These are phyloP conservation scores for Palythoa heliodiscus DNA, from an alignment of 92 coral and sea anemone genomes.

Conservation along the genomic window DNA sequence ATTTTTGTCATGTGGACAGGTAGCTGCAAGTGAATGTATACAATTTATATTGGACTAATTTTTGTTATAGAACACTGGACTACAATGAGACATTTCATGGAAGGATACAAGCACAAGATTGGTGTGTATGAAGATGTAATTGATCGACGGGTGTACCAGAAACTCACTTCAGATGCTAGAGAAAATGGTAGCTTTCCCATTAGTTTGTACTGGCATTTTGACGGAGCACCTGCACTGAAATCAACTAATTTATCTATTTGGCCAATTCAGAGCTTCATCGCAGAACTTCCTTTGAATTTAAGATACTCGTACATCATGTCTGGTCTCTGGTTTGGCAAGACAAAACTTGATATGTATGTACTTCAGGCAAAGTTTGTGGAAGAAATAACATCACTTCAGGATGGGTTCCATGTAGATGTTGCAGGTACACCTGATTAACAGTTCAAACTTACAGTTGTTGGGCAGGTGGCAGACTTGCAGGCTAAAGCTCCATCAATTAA, in stretches of 20 bases:
- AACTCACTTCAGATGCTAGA: slow-evolving; percentile 35
- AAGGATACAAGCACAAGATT: slow-evolving; percentile 42
- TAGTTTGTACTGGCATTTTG: slow-evolving; percentile 71
- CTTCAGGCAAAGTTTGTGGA: slow-evolving; percentile 60
- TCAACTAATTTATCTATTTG: slow-evolving; percentile 64
- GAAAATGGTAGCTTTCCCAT: slow-evolving; percentile 61
- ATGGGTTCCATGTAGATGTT: slow-evolving; percentile 52
- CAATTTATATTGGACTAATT: slow-evolving; percentile 11
- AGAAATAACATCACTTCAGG: slow-evolving; percentile 47
- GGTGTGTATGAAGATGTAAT: slow-evolving; percentile 60
- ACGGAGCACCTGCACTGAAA: slow-evolving; percentile 79
- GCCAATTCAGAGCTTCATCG: slow-evolving; percentile 77
- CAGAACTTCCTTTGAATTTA: slow-evolving; percentile 50
- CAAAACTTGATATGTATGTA: slow-evolving; percentile 60
- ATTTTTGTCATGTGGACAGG: slow-evolving; percentile 23
- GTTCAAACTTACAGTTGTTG: slow-evolving; percentile 58
- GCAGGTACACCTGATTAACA: slow-evolving; percentile 37
- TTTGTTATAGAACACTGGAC: slow-evolving; percentile 65
- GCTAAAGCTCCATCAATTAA: slow-evolving; percentile 75
- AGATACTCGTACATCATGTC: slow-evolving; percentile 62
- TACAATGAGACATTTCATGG: slow-evolving; percentile 46
- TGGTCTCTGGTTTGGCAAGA: slow-evolving; percentile 68
- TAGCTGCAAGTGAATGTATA: slow-evolving; percentile 33
- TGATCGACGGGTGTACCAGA: slow-evolving; percentile 66
- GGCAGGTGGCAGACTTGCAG: slow-evolving; percentile 67